Base-by-base conservation (phyloP, 2,113 vertebrate species). In the Puffinus mauretanicus region DNA sequence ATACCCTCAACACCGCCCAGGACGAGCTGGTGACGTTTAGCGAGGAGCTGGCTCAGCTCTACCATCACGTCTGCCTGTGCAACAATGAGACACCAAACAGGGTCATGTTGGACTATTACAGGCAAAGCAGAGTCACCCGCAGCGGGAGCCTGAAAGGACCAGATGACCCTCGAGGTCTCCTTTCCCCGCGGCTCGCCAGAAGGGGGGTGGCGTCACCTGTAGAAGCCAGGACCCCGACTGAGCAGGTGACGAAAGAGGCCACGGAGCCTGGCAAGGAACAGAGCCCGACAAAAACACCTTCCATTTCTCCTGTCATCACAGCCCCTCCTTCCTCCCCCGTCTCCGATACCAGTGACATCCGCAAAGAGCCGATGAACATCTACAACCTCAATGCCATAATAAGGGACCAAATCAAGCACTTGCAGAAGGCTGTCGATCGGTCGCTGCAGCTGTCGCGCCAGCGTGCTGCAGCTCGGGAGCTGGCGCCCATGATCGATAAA, bases 341-440 rank as follows among this genome's bases (percentile, higher is more conserved):
- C 34, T 98, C 98, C 1, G 99, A 99, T 75, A 97, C 98, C 29
- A 98, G 98, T 69, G 99, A 99, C 97, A 98, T 99, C 94, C 98
- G 99, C 60, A 99, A 99, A 96, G 99, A 99, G 98, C 99, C 99
- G 18, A 99, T 99, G 99, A 99, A 99, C 94, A 99, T 99, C 98
- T 99, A 99, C 97, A 99, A 99, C 98, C 98, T 99, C 92, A 99
- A 99, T 30, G 99, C 99, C 97, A 99, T 99, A 82, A 99, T 99
- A 96, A 98, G 99, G 97, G 99, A 99, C 98, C 99, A 99, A 98
- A 99, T 99, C 96, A 99, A 99, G 96, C 99, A 99, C 91, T 98
- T 99, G 82, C 99, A 99, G 98, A 99, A 99, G 96, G 99, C 99
- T 2, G 99, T 99, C 5, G 99, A 99, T 81, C 98, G 99, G 90